These are phyloP conservation scores for Folsomia candida DNA, from an alignment of 2,888 invertebrate species.

Conservation along the genomic window DNA sequence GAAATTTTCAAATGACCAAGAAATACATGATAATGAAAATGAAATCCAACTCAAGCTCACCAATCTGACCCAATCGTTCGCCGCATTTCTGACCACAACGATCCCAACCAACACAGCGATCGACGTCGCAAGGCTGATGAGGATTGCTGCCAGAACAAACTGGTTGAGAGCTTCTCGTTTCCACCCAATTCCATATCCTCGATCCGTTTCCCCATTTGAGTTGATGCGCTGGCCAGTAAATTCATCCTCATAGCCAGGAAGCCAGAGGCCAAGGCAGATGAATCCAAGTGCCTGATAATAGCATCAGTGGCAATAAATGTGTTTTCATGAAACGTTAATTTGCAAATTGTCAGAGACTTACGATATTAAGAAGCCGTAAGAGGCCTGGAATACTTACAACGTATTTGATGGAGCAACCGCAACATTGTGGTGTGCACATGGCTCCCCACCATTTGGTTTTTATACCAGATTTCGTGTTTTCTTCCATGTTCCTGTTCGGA, in stretches of 20 bases:
- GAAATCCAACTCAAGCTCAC: neutral
- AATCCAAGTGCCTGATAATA: neutral
- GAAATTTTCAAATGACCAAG: neutral
- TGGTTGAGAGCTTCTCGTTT: slow-evolving; percentile 12
- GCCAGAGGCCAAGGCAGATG: slow-evolving; percentile 2
- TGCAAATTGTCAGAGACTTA: neutral
- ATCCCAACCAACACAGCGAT: neutral
- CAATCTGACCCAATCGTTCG: neutral
- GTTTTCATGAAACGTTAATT: neutral
- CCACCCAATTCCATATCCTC: slow-evolving; percentile 8
- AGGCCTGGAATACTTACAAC: neutral
- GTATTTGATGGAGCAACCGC: too few species aligned
- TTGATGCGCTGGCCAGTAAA: neutral
- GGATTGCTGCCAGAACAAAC: slow-evolving; percentile 5
- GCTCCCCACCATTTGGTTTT: too few species aligned
- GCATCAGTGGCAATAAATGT: neutral
- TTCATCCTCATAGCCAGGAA: slow-evolving; percentile 8
- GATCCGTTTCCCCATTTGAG: neutral
- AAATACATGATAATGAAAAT: too few species aligned
- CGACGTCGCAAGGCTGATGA: neutral
- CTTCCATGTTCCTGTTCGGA: too few species aligned
- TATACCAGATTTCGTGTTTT: too few species aligned
- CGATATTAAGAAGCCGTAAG: neutral
- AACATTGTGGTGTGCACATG: too few species aligned
- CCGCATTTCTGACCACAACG: neutral